phyloP scores from a whole-genome alignment of 2,113 vertebrate genomes.

The Felis chaus region DNA sequence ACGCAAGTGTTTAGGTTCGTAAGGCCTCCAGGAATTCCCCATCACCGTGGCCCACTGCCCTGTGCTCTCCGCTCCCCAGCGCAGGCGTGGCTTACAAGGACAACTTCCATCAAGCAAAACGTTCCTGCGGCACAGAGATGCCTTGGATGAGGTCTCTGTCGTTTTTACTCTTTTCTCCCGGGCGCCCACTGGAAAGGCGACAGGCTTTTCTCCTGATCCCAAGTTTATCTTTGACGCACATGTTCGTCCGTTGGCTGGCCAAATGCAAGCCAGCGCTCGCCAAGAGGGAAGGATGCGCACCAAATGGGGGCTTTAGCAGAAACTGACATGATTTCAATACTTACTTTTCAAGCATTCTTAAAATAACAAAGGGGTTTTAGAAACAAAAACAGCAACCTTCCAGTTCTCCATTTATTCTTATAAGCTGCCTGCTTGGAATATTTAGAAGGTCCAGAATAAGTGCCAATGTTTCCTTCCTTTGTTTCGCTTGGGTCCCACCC shows the following conservation, averaged over 20 bases:
- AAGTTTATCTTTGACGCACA: background rate
- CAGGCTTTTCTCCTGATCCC: background rate
- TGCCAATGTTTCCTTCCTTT: background rate
- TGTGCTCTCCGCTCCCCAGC: background rate
- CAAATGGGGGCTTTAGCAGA: background rate
- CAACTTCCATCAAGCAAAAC: background rate
- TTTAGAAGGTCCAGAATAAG: background rate
- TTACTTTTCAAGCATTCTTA: background rate
- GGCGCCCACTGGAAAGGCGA: background rate
- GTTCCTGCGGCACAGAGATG: rapidly evolving
- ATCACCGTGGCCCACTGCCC: rapidly evolving
- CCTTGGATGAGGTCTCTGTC: rapidly evolving
- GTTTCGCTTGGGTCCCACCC: background rate
- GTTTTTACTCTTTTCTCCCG: rapidly evolving
- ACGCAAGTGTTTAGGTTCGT: rapidly evolving
- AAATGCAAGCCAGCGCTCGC: background rate
- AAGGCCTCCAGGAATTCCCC: background rate
- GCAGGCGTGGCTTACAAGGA: rapidly evolving
- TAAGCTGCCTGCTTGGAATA: background rate
- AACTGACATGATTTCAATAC: background rate
- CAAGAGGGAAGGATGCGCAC: background rate
- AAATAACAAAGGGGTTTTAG: background rate
- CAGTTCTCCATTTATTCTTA: background rate
- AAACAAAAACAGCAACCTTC: background rate
- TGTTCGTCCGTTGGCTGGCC: background rate